Conservation (phyloP, 2,113 vertebrate genomes). For the Ivindomyrus marchei region DNA sequence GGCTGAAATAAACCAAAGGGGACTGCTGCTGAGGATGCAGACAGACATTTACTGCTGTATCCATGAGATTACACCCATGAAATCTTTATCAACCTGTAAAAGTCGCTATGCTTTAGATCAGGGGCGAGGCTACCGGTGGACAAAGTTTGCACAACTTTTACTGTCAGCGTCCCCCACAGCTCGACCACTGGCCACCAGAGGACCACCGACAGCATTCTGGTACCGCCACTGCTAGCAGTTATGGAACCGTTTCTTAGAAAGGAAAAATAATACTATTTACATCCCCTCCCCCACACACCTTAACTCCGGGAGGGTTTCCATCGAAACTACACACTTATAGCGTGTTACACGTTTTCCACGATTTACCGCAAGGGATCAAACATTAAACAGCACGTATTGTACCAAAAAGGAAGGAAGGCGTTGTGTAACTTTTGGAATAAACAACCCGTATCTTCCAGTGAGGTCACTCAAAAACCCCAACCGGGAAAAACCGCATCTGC, state of each 20-base stretch:
- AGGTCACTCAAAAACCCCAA: background rate
- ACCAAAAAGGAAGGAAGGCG: background rate
- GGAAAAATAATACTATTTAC: background rate
- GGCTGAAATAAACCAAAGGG: background rate
- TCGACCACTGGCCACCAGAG: background rate
- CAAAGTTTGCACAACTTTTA: too few species aligned
- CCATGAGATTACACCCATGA: background rate
- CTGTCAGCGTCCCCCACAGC: background rate
- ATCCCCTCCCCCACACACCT: background rate
- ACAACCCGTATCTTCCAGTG: background rate
- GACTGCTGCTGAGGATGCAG: background rate
- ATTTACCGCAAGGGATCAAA: background rate
- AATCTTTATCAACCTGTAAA: background rate
- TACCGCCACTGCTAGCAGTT: background rate
- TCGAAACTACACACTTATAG: background rate
- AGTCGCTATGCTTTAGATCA: background rate
- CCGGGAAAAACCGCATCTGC: background rate
- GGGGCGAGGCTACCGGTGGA: too few species aligned
- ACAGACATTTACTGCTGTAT: background rate
- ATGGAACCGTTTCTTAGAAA: background rate
- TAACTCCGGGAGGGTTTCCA: background rate
- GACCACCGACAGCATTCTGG: background rate
- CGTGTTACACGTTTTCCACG: background rate
- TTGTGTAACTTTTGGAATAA: background rate
- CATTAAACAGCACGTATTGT: background rate